A percentile compares a stretch with the other conserved stretches of the same genome.
Conservation (phyloP, 2,888 invertebrate genomes). For the Lithosia quadra region DNA sequence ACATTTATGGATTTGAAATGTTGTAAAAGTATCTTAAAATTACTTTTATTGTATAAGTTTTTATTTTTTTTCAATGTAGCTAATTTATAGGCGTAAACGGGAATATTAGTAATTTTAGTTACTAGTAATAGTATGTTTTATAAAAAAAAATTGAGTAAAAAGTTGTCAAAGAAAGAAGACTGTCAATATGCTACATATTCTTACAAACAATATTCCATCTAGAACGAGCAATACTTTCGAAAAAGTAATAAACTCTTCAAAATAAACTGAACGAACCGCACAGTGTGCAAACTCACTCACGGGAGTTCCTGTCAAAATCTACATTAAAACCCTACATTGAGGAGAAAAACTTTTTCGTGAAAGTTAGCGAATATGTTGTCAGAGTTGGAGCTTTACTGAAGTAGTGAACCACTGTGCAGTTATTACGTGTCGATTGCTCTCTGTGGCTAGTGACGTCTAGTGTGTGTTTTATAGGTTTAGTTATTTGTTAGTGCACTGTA, state of each 20-base stretch:
- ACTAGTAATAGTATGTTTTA: too few species aligned
- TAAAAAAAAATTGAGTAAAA: too few species aligned
- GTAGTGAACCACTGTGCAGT: slow-evolving; percentile 23
- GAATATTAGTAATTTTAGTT: too few species aligned
- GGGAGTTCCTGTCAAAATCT: slow-evolving; percentile 28
- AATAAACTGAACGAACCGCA: slow-evolving; percentile 4
- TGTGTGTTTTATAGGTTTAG: background rate
- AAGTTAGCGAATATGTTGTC: slow-evolving; percentile 24
- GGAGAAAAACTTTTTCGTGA: slow-evolving; percentile 28
- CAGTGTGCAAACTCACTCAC: slow-evolving; percentile 6
- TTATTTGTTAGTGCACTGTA: background rate
- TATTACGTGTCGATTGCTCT: slow-evolving; percentile 15
- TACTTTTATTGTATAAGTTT: too few species aligned
- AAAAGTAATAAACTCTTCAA: slow-evolving; percentile 8
- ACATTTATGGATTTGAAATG: too few species aligned
- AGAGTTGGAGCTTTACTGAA: slow-evolving; percentile 29
- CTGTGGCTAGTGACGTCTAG: background rate
- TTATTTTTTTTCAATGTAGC: too few species aligned
- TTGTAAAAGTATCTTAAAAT: too few species aligned
- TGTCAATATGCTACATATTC: background rate
- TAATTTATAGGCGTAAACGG: too few species aligned
- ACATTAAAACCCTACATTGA: slow-evolving; percentile 29
- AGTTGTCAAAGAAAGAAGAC: background rate
- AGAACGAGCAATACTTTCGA: background rate
- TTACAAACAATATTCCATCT: background rate